phyloP scores from a whole-genome alignment of 2,113 vertebrate species.

The Laticauda laticaudata region DNA sequence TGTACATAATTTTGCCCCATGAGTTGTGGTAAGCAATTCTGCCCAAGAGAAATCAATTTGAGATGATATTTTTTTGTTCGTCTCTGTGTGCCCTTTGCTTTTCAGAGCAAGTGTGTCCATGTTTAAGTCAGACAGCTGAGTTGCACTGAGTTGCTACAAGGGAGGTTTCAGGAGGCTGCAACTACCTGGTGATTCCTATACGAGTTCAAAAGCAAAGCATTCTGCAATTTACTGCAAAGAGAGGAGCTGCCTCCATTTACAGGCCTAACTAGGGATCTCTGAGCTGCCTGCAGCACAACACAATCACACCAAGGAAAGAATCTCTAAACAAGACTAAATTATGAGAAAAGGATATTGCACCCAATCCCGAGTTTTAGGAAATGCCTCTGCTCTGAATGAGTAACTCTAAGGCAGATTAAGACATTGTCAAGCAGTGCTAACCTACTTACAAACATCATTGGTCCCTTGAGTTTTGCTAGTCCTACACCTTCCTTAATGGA shows the following conservation, averaged over 20 bases:
- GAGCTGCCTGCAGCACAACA: neutral
- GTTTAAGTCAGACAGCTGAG: neutral
- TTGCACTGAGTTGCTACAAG: neutral
- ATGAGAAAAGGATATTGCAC: conserved; percentile 7
- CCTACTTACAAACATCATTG: conserved; percentile 77
- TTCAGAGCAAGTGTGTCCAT: neutral
- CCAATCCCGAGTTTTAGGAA: conserved; percentile 8
- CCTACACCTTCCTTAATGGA: conserved; percentile 77
- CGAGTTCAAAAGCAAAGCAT: neutral
- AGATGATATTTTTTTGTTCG: rapidly evolving
- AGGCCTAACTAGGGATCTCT: neutral
- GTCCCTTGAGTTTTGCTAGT: conserved; percentile 77
- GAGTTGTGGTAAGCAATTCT: neutral
- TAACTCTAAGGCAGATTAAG: conserved; percentile 73
- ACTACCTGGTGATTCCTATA: neutral
- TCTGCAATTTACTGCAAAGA: neutral
- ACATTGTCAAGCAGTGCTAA: conserved; percentile 78
- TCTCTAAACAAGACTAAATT: conserved; percentile 6
- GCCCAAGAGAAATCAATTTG: neutral
- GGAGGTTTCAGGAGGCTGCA: neutral
- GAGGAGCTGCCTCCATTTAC: neutral
- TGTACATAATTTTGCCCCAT: neutral
- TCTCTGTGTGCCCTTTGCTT: neutral
- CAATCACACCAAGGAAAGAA: rapidly evolving
- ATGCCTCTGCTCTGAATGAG: conserved; percentile 57